Evolutionary conservation across 2,113 vertebrate species (phyloP), one percentile per base, ranked within the genome.

Genomic region (Thomomys bottae): DNA sequence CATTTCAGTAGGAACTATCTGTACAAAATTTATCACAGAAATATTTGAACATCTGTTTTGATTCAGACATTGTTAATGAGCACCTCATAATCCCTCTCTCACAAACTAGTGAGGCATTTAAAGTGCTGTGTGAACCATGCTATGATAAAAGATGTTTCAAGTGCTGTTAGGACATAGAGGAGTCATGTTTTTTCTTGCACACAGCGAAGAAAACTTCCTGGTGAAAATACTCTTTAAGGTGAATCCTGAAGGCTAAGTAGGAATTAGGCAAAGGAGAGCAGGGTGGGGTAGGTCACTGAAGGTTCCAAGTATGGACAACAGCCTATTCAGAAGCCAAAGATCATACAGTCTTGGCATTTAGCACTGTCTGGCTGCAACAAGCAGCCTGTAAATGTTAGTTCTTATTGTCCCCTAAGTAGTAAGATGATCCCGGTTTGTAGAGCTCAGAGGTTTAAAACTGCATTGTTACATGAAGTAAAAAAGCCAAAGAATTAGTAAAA

Each of bases 171-270:
- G 81, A 83, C 36, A 71, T n/a, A 77, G 7, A 36, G 72, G 63
- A 88, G 76, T 24, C n/a, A 8, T 84, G 3, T 84, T 34, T 82
- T 70, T 93, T 36, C 30, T 71, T 89, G 42, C 23, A 68, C 49
- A 85, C 8, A 84, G 21, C 40, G 34, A 79, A 61, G 61, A 85
- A 91, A 71, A 18, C 59, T 72, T 93, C 70, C 78, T 88, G 75
- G 40, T 85, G 70, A 79, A 95, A 93, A 30, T 79, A 28, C 30
- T 88, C 40, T 87, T 38, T 89, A 23, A 68, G 57, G 49, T 73
- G 45, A 81, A 93, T 30, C 63, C 70, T 76, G 32, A 61, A 76
- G 21, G 32, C 8, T 82, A 68, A 49, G 28, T 61, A 57, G 67
- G 30, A 92, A 87, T 40, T 87, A 36, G 68, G 73, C 20, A 84